Evolutionary conservation across 2,888 invertebrate species (phyloP).

Genomic region (Beris chalybata): DNA sequence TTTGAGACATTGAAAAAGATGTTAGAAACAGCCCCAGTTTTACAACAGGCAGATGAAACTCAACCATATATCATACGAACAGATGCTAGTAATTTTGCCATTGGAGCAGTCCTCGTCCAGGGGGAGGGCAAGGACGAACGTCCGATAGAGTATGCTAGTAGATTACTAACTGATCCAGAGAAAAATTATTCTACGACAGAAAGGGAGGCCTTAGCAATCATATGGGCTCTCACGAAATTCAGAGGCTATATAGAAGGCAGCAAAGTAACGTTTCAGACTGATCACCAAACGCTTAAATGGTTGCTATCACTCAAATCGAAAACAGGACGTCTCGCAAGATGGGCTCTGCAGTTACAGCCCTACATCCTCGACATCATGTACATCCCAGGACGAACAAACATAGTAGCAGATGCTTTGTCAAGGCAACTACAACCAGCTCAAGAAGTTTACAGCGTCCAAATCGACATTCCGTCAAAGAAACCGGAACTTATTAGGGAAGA

Average conservation of each 20-base stretch:
- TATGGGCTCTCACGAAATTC: neutral
- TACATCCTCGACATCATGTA: slow-evolving; percentile 50
- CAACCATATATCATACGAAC: slow-evolving; percentile 45
- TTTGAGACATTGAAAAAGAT: slow-evolving; percentile 39
- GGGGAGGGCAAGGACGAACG: slow-evolving; percentile 43
- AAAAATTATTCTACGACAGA: slow-evolving; percentile 53
- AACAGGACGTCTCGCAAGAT: slow-evolving; percentile 51
- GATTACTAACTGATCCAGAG: slow-evolving; percentile 45
- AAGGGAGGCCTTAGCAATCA: slow-evolving; percentile 48
- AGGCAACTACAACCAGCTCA: too few relatives aligned
- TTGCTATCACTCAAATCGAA: slow-evolving; percentile 49
- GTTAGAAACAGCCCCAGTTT: slow-evolving; percentile 41
- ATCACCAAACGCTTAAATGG: slow-evolving; percentile 57
- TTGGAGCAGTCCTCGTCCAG: slow-evolving; percentile 39
- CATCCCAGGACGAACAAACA: slow-evolving; percentile 38
- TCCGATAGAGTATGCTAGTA: slow-evolving; percentile 44
- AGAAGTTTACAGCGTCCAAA: too few relatives aligned
- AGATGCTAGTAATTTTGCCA: slow-evolving; percentile 46
- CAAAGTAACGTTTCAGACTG: slow-evolving; percentile 40
- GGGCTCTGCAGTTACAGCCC: slow-evolving; percentile 52
- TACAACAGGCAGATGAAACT: slow-evolving; percentile 41
- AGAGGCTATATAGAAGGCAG: neutral
- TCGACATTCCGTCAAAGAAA: too few relatives aligned
- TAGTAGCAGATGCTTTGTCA: too few relatives aligned
- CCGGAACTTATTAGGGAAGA: too few relatives aligned